Conservation (phyloP, 53 echinoderm and acorn worm genomes). For the Astropecten irregularis region DNA sequence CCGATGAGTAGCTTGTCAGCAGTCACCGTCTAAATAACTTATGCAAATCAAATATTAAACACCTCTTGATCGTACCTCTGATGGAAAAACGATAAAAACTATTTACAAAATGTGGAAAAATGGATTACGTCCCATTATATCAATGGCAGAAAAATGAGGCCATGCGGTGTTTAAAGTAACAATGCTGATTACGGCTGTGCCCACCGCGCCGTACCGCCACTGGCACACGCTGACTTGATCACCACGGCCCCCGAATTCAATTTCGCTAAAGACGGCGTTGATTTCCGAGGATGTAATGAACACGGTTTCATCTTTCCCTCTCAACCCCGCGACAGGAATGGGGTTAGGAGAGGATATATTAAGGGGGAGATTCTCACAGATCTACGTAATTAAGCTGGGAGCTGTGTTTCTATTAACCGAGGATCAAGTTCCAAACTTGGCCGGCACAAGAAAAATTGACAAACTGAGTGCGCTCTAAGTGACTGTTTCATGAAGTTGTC, state of each 20-base stretch:
- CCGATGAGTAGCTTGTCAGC: too few species aligned
- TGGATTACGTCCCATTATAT: too few species aligned
- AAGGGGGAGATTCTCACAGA: slow-evolving; percentile 34
- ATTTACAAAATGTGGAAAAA: too few species aligned
- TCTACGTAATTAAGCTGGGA: slow-evolving; percentile 55
- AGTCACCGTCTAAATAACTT: too few species aligned
- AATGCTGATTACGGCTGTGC: too few species aligned
- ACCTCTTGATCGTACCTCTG: too few species aligned
- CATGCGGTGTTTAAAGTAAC: background rate
- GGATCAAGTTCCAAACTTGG: slow-evolving; percentile 53
- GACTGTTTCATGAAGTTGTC: slow-evolving; percentile 58
- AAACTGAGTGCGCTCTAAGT: background rate
- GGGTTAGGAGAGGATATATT: slow-evolving; percentile 13
- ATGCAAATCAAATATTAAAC: too few species aligned
- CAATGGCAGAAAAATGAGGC: background rate
- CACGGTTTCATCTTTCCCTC: slow-evolving; percentile 38
- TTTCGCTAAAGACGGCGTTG: slow-evolving; percentile 31
- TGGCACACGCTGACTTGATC: slow-evolving; percentile 30
- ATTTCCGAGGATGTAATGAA: slow-evolving; percentile 41
- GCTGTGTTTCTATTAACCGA: slow-evolving; percentile 45
- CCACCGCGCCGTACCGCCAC: background rate
- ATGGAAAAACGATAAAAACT: too few species aligned
- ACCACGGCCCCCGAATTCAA: slow-evolving; percentile 8
- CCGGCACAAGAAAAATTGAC: slow-evolving; percentile 32
- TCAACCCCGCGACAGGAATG: background rate